phyloP scores from a whole-genome alignment of 92 coral and sea anemone genomes.

The Anthopleura xanthogrammica region DNA sequence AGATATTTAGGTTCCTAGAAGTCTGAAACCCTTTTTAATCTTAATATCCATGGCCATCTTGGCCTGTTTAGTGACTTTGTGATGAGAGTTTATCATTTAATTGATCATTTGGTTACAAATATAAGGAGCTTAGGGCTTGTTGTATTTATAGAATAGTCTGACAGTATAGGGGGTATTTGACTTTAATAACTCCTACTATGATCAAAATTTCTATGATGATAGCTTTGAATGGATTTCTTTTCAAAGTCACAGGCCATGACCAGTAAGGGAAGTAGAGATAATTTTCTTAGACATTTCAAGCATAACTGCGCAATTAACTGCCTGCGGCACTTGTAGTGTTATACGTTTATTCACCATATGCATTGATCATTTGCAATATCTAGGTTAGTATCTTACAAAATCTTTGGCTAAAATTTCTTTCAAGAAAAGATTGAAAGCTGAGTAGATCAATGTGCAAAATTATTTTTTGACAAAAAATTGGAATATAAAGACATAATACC shows the following conservation, averaged over 20 bases:
- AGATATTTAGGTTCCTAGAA: conserved; percentile 11
- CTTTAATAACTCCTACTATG: neutral
- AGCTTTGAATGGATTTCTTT: neutral
- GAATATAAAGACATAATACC: neutral
- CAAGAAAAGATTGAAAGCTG: too few species aligned
- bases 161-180: conserved; percentile 1
- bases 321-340: neutral
- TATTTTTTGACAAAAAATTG: too few species aligned
- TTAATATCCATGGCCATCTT: conserved; percentile 15
- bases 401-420: neutral
- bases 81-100: conserved; percentile 30
- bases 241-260: neutral
- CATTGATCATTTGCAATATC: too few species aligned
- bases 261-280: neutral
- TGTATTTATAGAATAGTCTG: conserved; percentile 11
- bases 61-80: conserved; percentile 25
- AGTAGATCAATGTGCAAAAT: too few species aligned
- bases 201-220: neutral
- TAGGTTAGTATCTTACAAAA: too few species aligned
- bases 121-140: conserved; percentile 1
- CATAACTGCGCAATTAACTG: neutral
- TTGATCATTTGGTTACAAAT: conserved; percentile 24
- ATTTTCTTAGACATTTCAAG: neutral
- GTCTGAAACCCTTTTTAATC: conserved; percentile 23
- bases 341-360: too few species aligned